These are phyloP conservation scores for Polypedilum pembai DNA, from an alignment of 1,140 invertebrate genomes.

Conservation along the genomic window DNA sequence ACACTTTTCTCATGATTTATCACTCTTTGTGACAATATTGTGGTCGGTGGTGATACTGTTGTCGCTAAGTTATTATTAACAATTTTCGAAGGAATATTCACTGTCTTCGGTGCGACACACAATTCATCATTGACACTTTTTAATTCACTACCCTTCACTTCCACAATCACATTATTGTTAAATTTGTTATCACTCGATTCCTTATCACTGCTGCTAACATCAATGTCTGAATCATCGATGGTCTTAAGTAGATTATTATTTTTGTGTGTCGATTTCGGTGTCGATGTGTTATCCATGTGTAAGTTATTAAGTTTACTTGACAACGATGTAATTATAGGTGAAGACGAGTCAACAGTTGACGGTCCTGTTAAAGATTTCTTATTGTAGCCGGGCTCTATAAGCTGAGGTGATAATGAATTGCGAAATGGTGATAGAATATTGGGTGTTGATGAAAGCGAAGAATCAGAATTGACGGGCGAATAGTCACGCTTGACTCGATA, in stretches of 20 bases:
- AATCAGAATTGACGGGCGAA: background rate
- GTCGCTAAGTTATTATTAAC: background rate
- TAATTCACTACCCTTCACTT: slow-evolving; percentile 8
- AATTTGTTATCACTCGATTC: slow-evolving; percentile 21
- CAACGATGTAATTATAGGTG: background rate
- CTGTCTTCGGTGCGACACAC: background rate
- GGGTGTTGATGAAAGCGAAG: background rate
- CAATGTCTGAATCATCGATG: slow-evolving; percentile 24
- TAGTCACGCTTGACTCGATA: background rate
- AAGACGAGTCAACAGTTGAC: background rate
- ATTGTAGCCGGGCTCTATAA: background rate
- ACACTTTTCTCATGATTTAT: slow-evolving; percentile 29
- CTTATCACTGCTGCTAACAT: background rate
- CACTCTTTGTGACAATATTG: background rate
- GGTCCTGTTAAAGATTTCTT: background rate
- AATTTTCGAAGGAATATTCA: background rate
- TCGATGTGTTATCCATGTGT: slow-evolving; percentile 8
- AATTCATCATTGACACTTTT: slow-evolving; percentile 1
- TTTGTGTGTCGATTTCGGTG: background rate
- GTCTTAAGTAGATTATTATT: slow-evolving; percentile 12
- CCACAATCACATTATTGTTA: slow-evolving; percentile 18
- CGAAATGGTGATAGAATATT: slow-evolving; percentile 18
- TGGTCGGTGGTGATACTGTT: background rate
- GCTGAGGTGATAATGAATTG: slow-evolving; percentile 2
- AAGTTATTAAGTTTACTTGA: background rate